phyloP scores from a whole-genome alignment of 1,140 invertebrate genomes.

The Drosophila albomicans region DNA sequence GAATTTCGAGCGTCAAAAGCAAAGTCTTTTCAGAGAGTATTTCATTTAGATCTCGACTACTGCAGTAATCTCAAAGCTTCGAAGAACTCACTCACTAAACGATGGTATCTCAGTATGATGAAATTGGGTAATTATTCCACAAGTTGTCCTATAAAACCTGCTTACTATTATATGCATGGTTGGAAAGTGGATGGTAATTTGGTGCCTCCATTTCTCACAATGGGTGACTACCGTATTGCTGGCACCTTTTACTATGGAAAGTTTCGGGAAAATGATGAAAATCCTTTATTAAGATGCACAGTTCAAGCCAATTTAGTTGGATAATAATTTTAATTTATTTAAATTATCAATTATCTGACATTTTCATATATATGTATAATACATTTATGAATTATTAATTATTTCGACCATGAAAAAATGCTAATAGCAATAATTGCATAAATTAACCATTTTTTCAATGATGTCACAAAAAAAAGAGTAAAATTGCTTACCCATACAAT shows the following conservation, averaged over 20 bases:
- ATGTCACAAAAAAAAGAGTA: too few relatives aligned
- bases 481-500: not conserved
- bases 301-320: conserved; percentile 3
- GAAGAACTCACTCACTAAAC: not conserved
- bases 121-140: not conserved
- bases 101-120: not conserved
- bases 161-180: not conserved
- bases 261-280: not conserved
- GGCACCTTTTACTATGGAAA: conserved; percentile 11
- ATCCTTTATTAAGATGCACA: not conserved
- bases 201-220: not conserved
- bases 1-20: not conserved
- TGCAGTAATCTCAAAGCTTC: not conserved
- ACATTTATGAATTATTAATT: too few relatives aligned
- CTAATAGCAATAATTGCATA: too few relatives aligned
- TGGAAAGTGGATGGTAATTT: conserved; percentile 8
- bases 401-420: too few relatives aligned
- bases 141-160: not conserved
- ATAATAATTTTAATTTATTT: not conserved
- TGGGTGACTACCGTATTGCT: not conserved
- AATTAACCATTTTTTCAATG: too few relatives aligned
- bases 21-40: not conserved
- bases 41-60: conserved; percentile 9
- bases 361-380: not conserved
- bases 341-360: not conserved